Percentiles rank a stretch among this genome's conserved stretches.
Evolutionary conservation across 2,888 invertebrate species (phyloP).

Genomic region (Muscina levida): DNA sequence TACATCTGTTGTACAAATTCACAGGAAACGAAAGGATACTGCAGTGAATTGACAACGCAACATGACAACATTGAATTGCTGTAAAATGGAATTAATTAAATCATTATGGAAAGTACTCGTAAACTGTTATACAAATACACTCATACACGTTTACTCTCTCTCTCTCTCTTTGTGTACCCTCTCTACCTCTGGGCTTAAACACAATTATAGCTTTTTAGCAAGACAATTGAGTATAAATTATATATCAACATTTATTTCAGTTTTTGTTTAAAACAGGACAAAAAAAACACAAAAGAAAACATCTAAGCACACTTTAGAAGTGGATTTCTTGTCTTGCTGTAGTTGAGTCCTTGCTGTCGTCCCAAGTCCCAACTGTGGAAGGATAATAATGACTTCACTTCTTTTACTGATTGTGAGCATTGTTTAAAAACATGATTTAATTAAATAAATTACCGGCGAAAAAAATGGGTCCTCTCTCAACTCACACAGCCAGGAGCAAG

Average conservation of each 20-base stretch:
- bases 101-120: slow-evolving; percentile 19
- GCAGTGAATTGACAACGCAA: slow-evolving; percentile 10
- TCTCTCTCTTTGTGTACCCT: not conserved
- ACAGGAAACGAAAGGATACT: not conserved
- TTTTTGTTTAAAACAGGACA: slow-evolving; percentile 11
- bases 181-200: no score
- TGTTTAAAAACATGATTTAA: slow-evolving; percentile 37
- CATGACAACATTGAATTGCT: slow-evolving; percentile 12
- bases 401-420: slow-evolving; percentile 14
- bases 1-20: no score
- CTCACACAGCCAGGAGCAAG: not conserved
- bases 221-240: not conserved
- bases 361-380: not conserved
- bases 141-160: not conserved
- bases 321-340: no score
- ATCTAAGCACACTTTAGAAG: not conserved
- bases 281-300: not conserved
- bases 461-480: not conserved
- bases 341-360: not conserved
- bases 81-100: slow-evolving; percentile 33
- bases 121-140: not conserved
- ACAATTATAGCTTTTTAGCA: not conserved
- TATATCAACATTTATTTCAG: not conserved
- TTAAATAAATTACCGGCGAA: slow-evolving; percentile 42
- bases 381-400: slow-evolving; percentile 18